phyloP scores from a whole-genome alignment of 2,797 vertebrate genomes.

The Coilia nasus region DNA sequence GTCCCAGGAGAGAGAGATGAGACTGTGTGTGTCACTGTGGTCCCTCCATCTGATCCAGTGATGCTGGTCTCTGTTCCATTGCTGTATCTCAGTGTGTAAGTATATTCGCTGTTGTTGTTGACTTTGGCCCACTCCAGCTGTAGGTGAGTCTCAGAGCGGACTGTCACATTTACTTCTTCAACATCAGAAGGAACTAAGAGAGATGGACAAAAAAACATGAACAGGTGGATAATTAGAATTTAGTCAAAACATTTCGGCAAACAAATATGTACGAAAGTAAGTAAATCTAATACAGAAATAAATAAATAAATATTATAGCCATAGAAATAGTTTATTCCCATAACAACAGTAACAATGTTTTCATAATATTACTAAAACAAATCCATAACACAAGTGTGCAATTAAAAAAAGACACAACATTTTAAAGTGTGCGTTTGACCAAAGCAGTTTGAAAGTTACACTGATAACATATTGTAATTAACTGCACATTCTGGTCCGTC shows the following conservation, averaged over 20 bases:
- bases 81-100: constrained; percentile 38
- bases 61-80: neutral
- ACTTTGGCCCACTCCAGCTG: constrained; percentile 53
- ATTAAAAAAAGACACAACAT: too few relatives aligned
- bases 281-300: too few relatives aligned
- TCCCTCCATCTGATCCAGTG: accelerated
- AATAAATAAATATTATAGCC: too few relatives aligned
- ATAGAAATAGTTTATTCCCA: too few relatives aligned
- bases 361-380: too few relatives aligned
- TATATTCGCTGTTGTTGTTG: accelerated
- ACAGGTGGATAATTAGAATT: neutral
- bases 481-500: too few relatives aligned
- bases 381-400: too few relatives aligned
- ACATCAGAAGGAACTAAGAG: constrained; percentile 57
- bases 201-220: neutral
- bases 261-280: too few relatives aligned
- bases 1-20: constrained; percentile 43
- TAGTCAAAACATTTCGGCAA: too few relatives aligned
- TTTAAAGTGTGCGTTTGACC: too few relatives aligned
- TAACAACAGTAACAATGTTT: too few relatives aligned
- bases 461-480: too few relatives aligned
- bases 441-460: neutral
- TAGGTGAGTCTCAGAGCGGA: constrained; percentile 31
- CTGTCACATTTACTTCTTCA: neutral
- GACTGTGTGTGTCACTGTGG: constrained; percentile 24